Conservation (phyloP, 2,113 vertebrate species). For the Oostethus manadensis region DNA sequence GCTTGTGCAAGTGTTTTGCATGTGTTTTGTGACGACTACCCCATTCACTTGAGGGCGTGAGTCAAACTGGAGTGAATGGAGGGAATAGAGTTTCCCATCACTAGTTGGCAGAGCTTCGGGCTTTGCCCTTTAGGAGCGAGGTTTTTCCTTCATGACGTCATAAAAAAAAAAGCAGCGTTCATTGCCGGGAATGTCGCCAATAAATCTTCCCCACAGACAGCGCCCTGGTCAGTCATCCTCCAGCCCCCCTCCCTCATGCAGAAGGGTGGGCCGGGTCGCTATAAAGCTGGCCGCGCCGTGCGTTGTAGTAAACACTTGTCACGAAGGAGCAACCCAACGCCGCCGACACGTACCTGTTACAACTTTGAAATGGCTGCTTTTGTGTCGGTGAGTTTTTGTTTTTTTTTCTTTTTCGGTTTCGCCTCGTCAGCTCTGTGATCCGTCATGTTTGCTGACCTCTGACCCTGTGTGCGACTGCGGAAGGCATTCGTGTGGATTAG, state of each 20-base stretch:
- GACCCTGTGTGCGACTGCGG: conserved; percentile 12
- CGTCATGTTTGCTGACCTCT: conserved; percentile 15
- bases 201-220: conserved; percentile 10
- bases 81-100: too few relatives aligned
- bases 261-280: conserved; percentile 52
- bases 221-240: conserved; percentile 34
- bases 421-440: conserved; percentile 34
- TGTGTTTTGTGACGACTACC: too few relatives aligned
- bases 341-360: conserved; percentile 37
- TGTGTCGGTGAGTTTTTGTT: conserved; percentile 67
- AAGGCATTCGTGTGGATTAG: conserved; percentile 14
- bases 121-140: too few relatives aligned
- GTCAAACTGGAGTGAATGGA: too few relatives aligned
- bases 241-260: conserved; percentile 37
- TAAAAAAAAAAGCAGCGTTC: not conserved
- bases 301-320: not conserved
- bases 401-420: too few relatives aligned
- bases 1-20: too few relatives aligned
- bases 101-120: too few relatives aligned
- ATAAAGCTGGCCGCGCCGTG: conserved; percentile 41
- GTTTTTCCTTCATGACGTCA: too few relatives aligned
- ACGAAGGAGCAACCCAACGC: conserved; percentile 28
- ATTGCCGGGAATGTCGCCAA: conserved; percentile 13
- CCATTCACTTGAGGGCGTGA: too few relatives aligned
- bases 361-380: conserved; percentile 64